These are phyloP conservation scores for Pelosia muscerda DNA, from an alignment of 2,888 invertebrate genomes.

Conservation along the genomic window DNA sequence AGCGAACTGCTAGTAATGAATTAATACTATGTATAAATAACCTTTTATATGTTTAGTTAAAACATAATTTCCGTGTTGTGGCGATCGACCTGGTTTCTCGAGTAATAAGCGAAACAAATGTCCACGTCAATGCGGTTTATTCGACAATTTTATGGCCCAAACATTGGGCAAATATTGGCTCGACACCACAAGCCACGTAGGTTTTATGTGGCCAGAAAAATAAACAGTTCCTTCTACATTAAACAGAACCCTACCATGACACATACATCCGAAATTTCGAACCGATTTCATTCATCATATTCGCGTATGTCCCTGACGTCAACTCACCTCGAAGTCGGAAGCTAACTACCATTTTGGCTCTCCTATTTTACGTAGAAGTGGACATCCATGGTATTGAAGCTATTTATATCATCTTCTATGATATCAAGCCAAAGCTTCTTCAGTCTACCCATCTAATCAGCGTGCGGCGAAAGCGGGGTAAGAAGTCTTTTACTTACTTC, in stretches of 20 bases:
- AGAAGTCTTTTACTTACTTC: too few species aligned
- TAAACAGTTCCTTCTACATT: slow-evolving; percentile 28
- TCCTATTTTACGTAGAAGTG: too few species aligned
- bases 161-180: slow-evolving; percentile 33
- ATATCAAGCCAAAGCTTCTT: too few species aligned
- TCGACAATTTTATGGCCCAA: slow-evolving; percentile 39
- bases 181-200: slow-evolving; percentile 19
- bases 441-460: too few species aligned
- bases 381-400: too few species aligned
- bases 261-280: background rate
- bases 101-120: slow-evolving; percentile 26
- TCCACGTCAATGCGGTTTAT: slow-evolving; percentile 31
- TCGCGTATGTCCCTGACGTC: too few species aligned
- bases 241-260: background rate
- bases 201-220: slow-evolving; percentile 41
- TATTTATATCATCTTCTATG: too few species aligned
- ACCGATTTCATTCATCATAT: background rate
- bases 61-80: slow-evolving; percentile 21
- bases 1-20: background rate
- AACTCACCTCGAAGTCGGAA: too few species aligned
- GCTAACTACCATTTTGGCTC: too few species aligned
- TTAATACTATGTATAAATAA: slow-evolving; percentile 22
- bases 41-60: slow-evolving; percentile 17
- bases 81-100: slow-evolving; percentile 31
- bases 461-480: too few species aligned